phyloP scores from a whole-genome alignment of 1,140 invertebrate species.

The Hycleus cichorii region DNA sequence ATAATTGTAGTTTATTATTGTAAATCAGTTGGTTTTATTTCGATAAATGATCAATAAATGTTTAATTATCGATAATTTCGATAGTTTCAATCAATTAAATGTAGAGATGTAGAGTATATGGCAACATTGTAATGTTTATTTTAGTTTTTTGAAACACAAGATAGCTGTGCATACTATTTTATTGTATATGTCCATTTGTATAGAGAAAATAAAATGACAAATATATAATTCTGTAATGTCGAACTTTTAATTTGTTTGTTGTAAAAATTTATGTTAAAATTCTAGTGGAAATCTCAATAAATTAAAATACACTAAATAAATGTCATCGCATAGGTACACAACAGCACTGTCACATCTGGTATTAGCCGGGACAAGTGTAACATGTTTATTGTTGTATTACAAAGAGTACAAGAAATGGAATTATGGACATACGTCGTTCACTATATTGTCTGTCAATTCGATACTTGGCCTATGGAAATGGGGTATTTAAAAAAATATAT shows the following conservation, averaged over 20 bases:
- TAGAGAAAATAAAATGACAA: background rate
- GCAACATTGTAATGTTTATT: slow-evolving; percentile 8
- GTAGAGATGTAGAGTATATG: background rate
- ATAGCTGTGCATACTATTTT: slow-evolving; percentile 9
- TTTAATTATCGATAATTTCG: too few species aligned
- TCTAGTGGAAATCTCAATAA: background rate
- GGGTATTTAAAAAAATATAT: background rate
- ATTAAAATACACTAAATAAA: background rate
- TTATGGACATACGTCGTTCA: background rate
- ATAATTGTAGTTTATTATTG: too few species aligned
- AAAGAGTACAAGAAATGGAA: background rate
- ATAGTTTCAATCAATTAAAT: too few species aligned
- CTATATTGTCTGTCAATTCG: slow-evolving; percentile 1
- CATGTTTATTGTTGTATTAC: slow-evolving; percentile 1
- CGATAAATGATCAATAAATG: too few species aligned
- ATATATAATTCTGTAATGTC: background rate
- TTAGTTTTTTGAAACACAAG: slow-evolving; percentile 12
- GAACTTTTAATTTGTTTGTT: background rate
- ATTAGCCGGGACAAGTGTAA: slow-evolving; percentile 18
- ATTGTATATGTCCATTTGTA: background rate
- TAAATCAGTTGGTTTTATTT: too few species aligned
- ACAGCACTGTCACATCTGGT: slow-evolving; percentile 17
- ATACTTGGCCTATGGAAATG: slow-evolving; percentile 2
- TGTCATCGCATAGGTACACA: slow-evolving; percentile 4
- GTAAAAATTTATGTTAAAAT: background rate